Evolutionary conservation across 2,888 invertebrate genomes (phyloP), one percentile per base, ranked within the genome.

Genomic region (Eubasilissa splendida): DNA sequence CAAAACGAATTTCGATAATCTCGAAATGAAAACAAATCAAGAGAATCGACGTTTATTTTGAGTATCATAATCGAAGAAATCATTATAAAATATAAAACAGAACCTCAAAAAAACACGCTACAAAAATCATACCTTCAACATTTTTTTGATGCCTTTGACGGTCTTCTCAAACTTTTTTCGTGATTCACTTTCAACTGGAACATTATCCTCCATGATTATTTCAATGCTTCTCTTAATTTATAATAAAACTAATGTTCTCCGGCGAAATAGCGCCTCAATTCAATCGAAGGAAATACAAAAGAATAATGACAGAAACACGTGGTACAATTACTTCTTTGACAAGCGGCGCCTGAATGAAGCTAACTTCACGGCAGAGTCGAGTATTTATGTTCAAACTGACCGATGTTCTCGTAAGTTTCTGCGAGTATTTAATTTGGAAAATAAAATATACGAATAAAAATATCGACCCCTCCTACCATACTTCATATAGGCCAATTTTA

Each of bases 111-210:
- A 31, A 12, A 10, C 42, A 42, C 42, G 33, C 8, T 60, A 71
- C 22, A 76, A 76, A 22, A 80, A 79, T 22, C 22, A 78, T 87
- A 92, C 92, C 87, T 91, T 89, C 68, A 92, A 87, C 63, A 90
- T 85, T 83, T 91, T 90, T 85, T 91, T 92, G 10, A 92, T 88
- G 76, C 91, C 90, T 85, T 89, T 90, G 7, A 92, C 89, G 63
- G 91, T 90, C 85, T 90, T 92, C 0, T 89, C 87, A 85, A 92
- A 92, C 83, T 90, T 87, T 82, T 88, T 91, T 85, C 92, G 91
- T 84, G 91, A 88, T 56, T 85, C 88, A 71, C 90, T 89, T 83
- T 91, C 89, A 85, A 92, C 86, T 7, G 92, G 90, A 66, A 91
- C 89, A 83, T 87, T 90, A 86, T 90, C 89, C 85, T 90, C 89